Conservation (phyloP, 2,888 invertebrate genomes). For the Hirtodrosophila alboralis region DNA sequence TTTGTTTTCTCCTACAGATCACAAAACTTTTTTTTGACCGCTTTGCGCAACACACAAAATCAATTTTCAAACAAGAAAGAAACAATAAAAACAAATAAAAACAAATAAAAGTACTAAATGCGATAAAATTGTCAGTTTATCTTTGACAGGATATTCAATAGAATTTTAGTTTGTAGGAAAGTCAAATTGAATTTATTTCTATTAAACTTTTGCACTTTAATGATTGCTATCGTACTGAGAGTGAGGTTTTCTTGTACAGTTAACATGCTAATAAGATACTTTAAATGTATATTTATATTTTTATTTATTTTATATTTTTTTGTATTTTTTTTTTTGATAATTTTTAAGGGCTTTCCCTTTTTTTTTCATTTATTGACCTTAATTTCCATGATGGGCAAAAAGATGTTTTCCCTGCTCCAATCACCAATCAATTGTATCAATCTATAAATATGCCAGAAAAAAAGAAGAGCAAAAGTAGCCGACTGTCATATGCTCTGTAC, state of each 20-base stretch:
- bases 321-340: constrained; percentile 2
- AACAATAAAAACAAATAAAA: constrained; percentile 33
- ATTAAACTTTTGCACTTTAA: constrained; percentile 3
- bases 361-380: constrained; percentile 19
- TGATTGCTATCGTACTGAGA: neutral
- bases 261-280: neutral
- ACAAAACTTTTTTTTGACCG: constrained; percentile 29
- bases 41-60: constrained; percentile 2
- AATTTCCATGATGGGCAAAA: constrained; percentile 47
- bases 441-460: constrained; percentile 21
- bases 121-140: constrained; percentile 21
- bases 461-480: constrained; percentile 4
- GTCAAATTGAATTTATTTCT: constrained; percentile 17
- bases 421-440: constrained; percentile 20
- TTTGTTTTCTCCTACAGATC: constrained; percentile 15
- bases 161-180: neutral
- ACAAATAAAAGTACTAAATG: constrained; percentile 13
- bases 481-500: no score
- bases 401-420: constrained; percentile 1
- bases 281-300: neutral
- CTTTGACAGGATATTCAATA: constrained; percentile 15
- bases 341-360: constrained; percentile 19
- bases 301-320: neutral
- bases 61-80: constrained; percentile 7
- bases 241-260: neutral